Base-by-base conservation (phyloP, 2,888 invertebrate species). In the Leptinotarsa juncta region DNA sequence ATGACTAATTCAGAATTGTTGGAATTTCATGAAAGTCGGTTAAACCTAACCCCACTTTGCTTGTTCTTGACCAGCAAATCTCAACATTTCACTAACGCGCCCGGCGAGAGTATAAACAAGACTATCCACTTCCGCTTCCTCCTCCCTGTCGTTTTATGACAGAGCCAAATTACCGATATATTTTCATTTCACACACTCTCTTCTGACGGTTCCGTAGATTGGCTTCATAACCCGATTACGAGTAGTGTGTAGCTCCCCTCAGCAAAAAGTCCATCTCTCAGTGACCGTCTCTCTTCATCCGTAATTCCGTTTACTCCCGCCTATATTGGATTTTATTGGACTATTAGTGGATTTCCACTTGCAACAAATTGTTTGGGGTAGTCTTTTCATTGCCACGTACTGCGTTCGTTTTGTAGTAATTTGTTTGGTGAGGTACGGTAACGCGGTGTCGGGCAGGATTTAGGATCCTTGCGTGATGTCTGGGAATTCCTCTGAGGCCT, bases 381-480 rank as follows among this genome's bases (percentile, higher is more conserved):
- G 70, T 72, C 73, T 73, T 73, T 73, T 73, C 71, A 68, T 71
- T 76, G 76, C 76, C 76, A 76, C 76, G 76, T 76, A 70, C 73
- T 71, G 20, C 53, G 55, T 65, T 53, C 51, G 67, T 67, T 73
- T 65, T 23, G 42, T 55, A 55, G 65, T 26, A 65, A 73, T 75
- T 72, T 60, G 69, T 62, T 62, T 42, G n/a, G 32, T 7, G 60
- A 15, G 60, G 26, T 15, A 60, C 62, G 16, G 32, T 32, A 10
- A 23, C 32, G 62, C 42, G 15, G 16, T 5, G 32, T 42, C n/a
- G 32, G 5, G 62, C 4, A 42, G 42, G 42, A 62, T 62, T 62
- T 62, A 62, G 62, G 42, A 18, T 26, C 62, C n/a, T 15, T 20
- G 42, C 62, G 62, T 62, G 62, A n/a, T 32, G 62, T 62, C 62